These are phyloP conservation scores for Dynastes grantii DNA, from an alignment of 2,888 invertebrate genomes.

Conservation along the genomic window DNA sequence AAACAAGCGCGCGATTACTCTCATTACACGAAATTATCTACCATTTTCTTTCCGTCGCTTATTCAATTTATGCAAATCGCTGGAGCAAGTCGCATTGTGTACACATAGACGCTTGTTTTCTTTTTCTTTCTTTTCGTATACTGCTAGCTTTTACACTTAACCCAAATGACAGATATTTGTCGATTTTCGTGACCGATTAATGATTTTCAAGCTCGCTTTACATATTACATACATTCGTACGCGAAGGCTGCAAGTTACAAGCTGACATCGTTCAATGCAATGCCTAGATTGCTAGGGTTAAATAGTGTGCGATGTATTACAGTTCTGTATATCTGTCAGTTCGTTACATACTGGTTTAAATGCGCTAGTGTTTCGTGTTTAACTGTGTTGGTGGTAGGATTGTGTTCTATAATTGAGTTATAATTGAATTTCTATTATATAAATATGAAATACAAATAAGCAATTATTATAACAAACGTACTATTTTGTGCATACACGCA, in stretches of 20 bases:
- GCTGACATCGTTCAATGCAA: constrained; percentile 18
- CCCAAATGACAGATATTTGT: constrained; percentile 45
- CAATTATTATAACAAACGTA: no score
- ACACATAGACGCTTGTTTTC: not conserved
- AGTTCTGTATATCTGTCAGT: not conserved
- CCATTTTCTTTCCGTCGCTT: constrained; percentile 41
- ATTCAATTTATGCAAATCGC: constrained; percentile 45
- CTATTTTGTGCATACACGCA: no score
- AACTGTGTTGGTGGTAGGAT: no score
- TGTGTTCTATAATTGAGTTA: no score
- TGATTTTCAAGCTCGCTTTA: constrained; percentile 22
- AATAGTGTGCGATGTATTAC: no score
- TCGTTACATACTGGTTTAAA: not conserved
- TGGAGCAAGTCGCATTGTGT: constrained; percentile 27
- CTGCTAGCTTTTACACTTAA: not conserved
- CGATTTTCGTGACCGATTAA: constrained; percentile 42
- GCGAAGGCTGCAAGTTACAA: no score
- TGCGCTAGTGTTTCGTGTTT: no score
- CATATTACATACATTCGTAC: constrained; percentile 11
- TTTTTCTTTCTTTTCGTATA: constrained; percentile 1
- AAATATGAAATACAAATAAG: no score
- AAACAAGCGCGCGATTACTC: constrained; percentile 22
- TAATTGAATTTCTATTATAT: no score
- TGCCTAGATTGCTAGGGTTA: constrained; percentile 14
- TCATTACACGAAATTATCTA: constrained; percentile 41